Evolutionary conservation across 2,113 vertebrate species (phyloP), one percentile per base, ranked within the genome.

Genomic region (Lethenteron reissneri): DNA sequence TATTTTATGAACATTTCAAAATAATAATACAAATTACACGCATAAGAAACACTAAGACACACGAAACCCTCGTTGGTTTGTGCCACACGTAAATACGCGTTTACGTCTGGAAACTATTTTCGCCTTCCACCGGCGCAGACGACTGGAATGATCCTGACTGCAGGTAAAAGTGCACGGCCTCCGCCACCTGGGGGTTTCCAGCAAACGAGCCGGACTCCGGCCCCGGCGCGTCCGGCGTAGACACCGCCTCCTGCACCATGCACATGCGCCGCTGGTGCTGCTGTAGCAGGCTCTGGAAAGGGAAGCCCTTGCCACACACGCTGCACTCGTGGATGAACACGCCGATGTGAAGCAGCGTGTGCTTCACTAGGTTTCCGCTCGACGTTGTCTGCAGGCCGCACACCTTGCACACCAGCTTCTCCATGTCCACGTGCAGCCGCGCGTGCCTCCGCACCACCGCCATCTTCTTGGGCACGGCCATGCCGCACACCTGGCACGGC

Each of bases 281-380:
- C 64, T 68, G 64, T 11, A 68, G 64, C n/a, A 68, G 64, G 11
- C 64, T 68, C 25, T 68, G 64, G 25, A 68, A 68, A 68, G 64
- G 64, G 25, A 68, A 68, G 64, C 64, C 64, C 64, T 68, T 68
- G n/a, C 64, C 64, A 68, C 64, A 68, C n/a, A 68, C 25, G 64
- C 25, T 25, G 25, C 64, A 68, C 10, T 68, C 64, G 11, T 17
- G 25, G n/a, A 68, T 17, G 64, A 68, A 68, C n/a, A 68, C 64
- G 10, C 64, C 64, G 10, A 68, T 68, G 10, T 68, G 64, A 11
- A 68, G 64, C 64, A 68, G 64, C 25, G 64, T 68, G 64, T 68
- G 64, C 25, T 68, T 68, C 64, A 68, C 64, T 10, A 68, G 11
- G 11, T 68, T 68, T 25, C 64, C 64, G 25, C 64, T 68, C 64